Base-by-base conservation (phyloP, 2,888 invertebrate genomes). In the Drosophila longiperda region DNA sequence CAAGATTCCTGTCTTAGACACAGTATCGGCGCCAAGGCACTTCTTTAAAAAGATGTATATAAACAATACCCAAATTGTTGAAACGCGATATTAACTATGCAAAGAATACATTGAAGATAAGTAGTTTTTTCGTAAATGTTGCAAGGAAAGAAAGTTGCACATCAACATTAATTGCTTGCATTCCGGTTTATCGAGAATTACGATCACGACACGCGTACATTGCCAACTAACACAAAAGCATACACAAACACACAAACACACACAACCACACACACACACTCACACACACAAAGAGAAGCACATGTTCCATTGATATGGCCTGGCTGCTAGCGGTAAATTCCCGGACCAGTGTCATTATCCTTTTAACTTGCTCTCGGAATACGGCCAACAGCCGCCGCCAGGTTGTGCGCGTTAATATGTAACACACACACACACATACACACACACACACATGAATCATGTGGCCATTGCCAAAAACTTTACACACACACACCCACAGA, bases 291-390 rank as follows among this genome's bases (percentile, higher is more conserved):
- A n/a, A 58, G 34, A 11, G 49, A 70, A 53, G 59, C 45, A 62
- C 68, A 73, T 63, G 73, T 80, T 67, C 52, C 67, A 67, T 67
- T 38, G 64, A 42, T 38, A 55, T 38, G 20, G 20, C 26, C 76
- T 78, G 81, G 73, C 87, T 87, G 70, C 75, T 73, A 80, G 66
- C 83, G 78, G 78, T 82, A 81, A 84, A 89, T 83, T 67, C 72
- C 84, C 74, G 53, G 70, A 81, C 82, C 87, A 80, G 84, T 87
- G 87, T 84, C 89, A 89, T 87, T 84, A 89, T 79, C 89, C 84
- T 89, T 87, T 87, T 89, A 89, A 81, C 87, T 89, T 86, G 88
- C 66, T 63, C 80, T 87, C 66, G 63, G 66, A 66, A 76, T 65
- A 73, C 60, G 55, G 75, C 65, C 75, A 77, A 77, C 65, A 71